phyloP scores from a whole-genome alignment of 2,113 vertebrate genomes.

The Martes martes region DNA sequence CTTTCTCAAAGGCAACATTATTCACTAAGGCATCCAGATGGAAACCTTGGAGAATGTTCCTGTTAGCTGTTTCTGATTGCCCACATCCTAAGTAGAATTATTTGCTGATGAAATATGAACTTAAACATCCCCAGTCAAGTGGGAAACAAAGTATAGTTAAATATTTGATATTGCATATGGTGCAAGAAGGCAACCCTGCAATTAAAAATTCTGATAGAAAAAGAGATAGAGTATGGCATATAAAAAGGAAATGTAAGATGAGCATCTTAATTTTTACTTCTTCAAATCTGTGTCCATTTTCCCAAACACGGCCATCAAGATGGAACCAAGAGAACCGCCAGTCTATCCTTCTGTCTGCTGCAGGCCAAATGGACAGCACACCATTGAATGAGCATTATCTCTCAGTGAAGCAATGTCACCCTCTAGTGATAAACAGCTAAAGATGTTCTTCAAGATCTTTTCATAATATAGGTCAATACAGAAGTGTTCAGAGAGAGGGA shows the following conservation, averaged over 20 bases:
- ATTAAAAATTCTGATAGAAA: background rate
- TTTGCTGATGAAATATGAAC: background rate
- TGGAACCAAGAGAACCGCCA: background rate
- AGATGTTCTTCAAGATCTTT: background rate
- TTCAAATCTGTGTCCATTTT: background rate
- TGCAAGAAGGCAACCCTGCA: background rate
- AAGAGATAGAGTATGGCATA: background rate
- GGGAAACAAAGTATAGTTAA: background rate
- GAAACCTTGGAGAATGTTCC: background rate
- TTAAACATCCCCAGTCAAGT: background rate
- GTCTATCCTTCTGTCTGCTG: background rate
- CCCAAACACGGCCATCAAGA: background rate
- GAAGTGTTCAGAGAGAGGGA: background rate
- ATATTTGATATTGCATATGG: background rate
- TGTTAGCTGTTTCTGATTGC: background rate
- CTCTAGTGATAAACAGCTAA: background rate
- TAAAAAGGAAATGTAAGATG: background rate
- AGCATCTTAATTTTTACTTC: background rate
- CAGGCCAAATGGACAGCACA: background rate
- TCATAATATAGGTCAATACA: background rate
- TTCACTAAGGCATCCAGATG: background rate
- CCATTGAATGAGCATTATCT: accelerated
- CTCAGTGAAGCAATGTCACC: background rate
- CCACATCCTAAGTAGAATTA: background rate
- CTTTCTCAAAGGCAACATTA: background rate